Conservation (phyloP, 1,140 invertebrate genomes). For the Spodoptera frugiperda region DNA sequence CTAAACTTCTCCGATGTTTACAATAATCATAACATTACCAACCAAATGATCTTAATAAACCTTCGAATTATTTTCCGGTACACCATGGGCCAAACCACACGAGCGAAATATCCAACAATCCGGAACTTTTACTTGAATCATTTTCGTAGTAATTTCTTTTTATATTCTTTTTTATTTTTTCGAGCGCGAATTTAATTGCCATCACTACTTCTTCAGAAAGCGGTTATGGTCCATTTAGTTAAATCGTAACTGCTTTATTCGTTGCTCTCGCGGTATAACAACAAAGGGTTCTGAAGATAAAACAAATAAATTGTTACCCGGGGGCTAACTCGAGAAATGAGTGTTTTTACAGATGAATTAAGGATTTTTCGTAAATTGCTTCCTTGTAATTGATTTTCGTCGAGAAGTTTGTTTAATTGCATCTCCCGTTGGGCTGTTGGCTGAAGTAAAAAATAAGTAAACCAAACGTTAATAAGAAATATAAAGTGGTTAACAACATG, state of each 20-base stretch:
- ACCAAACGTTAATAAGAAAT: no score
- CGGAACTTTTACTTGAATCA: slow-evolving; percentile 35
- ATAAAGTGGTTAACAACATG: no score
- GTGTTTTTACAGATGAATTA: slow-evolving; percentile 54
- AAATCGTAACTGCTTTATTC: slow-evolving; percentile 75
- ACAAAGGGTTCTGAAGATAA: slow-evolving; percentile 74
- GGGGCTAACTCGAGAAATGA: slow-evolving; percentile 60
- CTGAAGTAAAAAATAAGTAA: no score
- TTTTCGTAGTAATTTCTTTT: slow-evolving; percentile 44
- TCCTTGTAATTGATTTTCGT: slow-evolving; percentile 35
- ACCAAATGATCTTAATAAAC: slow-evolving; percentile 13
- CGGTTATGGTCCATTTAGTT: slow-evolving; percentile 74
- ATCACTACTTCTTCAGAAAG: slow-evolving; percentile 55
- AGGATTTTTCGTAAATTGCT: slow-evolving; percentile 36
- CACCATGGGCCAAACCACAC: slow-evolving; percentile 27
- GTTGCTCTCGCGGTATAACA: slow-evolving; percentile 62
- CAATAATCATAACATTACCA: slow-evolving; percentile 22
- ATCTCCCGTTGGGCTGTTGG: no score
- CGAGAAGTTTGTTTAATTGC: not conserved
- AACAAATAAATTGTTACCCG: slow-evolving; percentile 73
- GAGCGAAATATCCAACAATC: slow-evolving; percentile 30
- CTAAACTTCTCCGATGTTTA: not conserved
- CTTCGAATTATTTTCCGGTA: slow-evolving; percentile 17
- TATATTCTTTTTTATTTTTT: slow-evolving; percentile 45
- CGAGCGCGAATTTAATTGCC: slow-evolving; percentile 61